These are phyloP conservation scores for Idaea aversata DNA, from an alignment of 2,888 invertebrate genomes.

Conservation along the genomic window DNA sequence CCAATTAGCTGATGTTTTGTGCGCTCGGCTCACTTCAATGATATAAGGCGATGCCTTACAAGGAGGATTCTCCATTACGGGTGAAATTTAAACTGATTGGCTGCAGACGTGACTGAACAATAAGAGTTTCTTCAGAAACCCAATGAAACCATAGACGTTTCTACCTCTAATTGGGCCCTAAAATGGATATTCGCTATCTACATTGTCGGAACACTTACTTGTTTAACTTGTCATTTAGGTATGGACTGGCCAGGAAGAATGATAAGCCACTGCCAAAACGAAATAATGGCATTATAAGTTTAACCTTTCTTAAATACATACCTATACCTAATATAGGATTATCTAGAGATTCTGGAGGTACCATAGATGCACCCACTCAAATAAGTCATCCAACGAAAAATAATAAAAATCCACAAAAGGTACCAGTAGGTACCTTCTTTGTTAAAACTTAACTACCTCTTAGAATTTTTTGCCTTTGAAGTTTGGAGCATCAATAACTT, in stretches of 20 bases:
- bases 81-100: conserved; percentile 75
- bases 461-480: conserved; percentile 17
- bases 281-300: too few species aligned
- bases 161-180: conserved; percentile 66
- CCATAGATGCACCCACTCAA: too few species aligned
- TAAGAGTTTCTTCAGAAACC: conserved; percentile 48
- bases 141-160: conserved; percentile 52
- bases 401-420: neutral
- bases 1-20: conserved; percentile 67
- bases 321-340: too few species aligned
- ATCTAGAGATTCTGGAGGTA: too few species aligned
- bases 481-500: conserved; percentile 26
- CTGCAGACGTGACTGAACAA: conserved; percentile 64
- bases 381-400: neutral
- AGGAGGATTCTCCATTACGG: conserved; percentile 53
- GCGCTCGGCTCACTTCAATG: conserved; percentile 45
- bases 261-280: neutral
- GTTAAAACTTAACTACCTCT: conserved; percentile 9
- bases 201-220: conserved; percentile 31
- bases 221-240: conserved; percentile 26
- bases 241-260: conserved; percentile 11
- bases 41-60: conserved; percentile 52
- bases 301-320: too few species aligned
- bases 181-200: conserved; percentile 50
- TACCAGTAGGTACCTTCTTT: neutral